Base-by-base conservation (phyloP, 2,888 invertebrate genomes). In the Diploptera punctata region DNA sequence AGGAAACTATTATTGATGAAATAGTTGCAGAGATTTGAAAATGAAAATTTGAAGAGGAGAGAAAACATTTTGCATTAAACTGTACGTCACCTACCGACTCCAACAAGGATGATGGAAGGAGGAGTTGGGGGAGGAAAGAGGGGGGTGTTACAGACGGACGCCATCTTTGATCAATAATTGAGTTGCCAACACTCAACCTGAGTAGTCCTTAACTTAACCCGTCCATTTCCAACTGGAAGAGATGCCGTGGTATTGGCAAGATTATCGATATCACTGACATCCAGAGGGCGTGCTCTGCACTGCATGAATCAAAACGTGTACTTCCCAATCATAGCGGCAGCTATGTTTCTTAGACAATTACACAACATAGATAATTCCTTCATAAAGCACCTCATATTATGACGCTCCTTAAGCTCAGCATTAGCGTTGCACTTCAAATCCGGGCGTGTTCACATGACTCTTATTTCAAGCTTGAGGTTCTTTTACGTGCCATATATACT, bases 151-250 rank as follows among this genome's bases (percentile, higher is more conserved):
- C 65, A 65, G 65, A 65, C 65, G 47, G 65, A 65, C 65, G 65
- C 65, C 65, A 65, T 65, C 65, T 65, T 65, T 65, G 65, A 65
- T 65, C 65, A 65, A 65, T 65, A 65, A 65, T 65, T 65, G 65
- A 65, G 65, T 65, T 65, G 65, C 65, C 65, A 65, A 65, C 65
- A 65, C 65, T 65, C 43, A n/a, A 47, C 47, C 65, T 44, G 65
- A 65, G 65, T 65, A 44, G 44, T 65, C 44, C 44, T 65, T 65
- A 47, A 65, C 44, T 65, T 65, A 65, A 65, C 26, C 65, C 44
- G 65, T 44, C 24, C 26, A 47, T 57, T 57, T 57, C 57, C 29
- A n/a, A 29, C 57, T 57, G 16, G 5, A 57, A 29, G 31, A 24
- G 29, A 26, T n/a, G 24, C n/a, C n/a, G 26, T 24, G 13, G 52